Base-by-base conservation (phyloP, 1,140 invertebrate genomes). In the Drosophila yakuba region DNA sequence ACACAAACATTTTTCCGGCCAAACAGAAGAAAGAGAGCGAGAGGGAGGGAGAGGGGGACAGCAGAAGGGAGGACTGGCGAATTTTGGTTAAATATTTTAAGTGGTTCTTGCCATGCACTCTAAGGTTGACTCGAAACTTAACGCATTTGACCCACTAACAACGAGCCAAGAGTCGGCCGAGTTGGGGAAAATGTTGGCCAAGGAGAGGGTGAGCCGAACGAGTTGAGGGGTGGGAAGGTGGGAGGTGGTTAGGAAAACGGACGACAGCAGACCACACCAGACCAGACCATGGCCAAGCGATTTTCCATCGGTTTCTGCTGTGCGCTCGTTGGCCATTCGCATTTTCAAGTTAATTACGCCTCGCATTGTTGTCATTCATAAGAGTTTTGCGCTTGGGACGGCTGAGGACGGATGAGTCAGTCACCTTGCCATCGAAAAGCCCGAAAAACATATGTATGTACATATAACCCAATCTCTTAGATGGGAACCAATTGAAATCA, bases 21-120 rank as follows among this genome's bases (percentile, higher is more conserved):
- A 44, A 74, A 74, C 39, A 52, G 61, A 74, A 52, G 23, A 56
- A 47, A 56, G 44, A 55, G 38, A 25, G 23, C 2, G 23, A 25
- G 2, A 25, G 45, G 20, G 41, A 41, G 35, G 35, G 52, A 54
- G 66, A 54, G 59, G 51, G 63, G 69, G 67, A 47, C 25, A 36
- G 36, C 36, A 38, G 38, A 54, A 60, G 66, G 51, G 64, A 71
- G 66, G 55, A 64, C 17, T 44, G 61, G 44, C 63, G 50, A 51
- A 77, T 85, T 84, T 85, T 74, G 68, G 78, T 67, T 82, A 88
- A 86, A 88, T 83, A 86, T 82, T 89, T 88, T 80, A 88, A 88
- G 84, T 88, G 84, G 84, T 89, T 89, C 76, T 89, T 47, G 72
- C 84, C 83, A 88, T 84, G 64, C 50, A 74, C 68, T 80, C 81